Evolutionary conservation across 2,113 vertebrate genomes (phyloP), one percentile per base, ranked within the genome.

Genomic region (Melanostigma gelatinosum): DNA sequence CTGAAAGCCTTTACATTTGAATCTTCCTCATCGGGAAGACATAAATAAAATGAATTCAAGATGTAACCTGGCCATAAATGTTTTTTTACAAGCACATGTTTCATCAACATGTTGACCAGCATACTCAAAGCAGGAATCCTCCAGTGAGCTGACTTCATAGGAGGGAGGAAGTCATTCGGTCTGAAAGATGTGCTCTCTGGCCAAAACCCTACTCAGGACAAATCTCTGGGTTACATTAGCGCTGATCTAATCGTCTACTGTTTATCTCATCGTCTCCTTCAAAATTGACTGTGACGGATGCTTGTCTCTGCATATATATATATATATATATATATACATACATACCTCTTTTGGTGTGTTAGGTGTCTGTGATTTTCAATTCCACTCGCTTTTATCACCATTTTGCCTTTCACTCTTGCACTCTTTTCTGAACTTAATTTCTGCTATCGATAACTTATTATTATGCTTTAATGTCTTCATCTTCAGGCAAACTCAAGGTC

Each of bases 211-310:
- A 74, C 83, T 82, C 73, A 75, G 63, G 50, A 64, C 72, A 63
- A 79, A 83, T 84, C 77, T 79, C 84, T 86, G 87, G 75, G 82
- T 83, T 89, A 85, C 87, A 88, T 89, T 88, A 89, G 34, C 76
- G 62, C 57, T 38, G 79, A 78, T 84, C 82, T 87, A 24, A 24
- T 24, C 24, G 24, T 24, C 24, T 24, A 24, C 63, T 88, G 88
- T 88, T 92, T 88, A 91, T 83, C 57, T 64, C 86, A 78, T 42
- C 16, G 4, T 64, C 80, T 42, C 83, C 73, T 77, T 84, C 63
- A 61, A 63, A 82, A 82, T 18, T 38, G 36, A 63, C 55, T 67
- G 44, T 79, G 82, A 87, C 77, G n/a, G 54, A 88, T 78, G 79
- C 79, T 74, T 78, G 61, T 73, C 58, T 77, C 58, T 57, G 60